Percentiles rank a stretch among this genome's conserved stretches.
Evolutionary conservation across 64 coral and sea anemone species (phyloP).

Genomic region (Montipora cactus): DNA sequence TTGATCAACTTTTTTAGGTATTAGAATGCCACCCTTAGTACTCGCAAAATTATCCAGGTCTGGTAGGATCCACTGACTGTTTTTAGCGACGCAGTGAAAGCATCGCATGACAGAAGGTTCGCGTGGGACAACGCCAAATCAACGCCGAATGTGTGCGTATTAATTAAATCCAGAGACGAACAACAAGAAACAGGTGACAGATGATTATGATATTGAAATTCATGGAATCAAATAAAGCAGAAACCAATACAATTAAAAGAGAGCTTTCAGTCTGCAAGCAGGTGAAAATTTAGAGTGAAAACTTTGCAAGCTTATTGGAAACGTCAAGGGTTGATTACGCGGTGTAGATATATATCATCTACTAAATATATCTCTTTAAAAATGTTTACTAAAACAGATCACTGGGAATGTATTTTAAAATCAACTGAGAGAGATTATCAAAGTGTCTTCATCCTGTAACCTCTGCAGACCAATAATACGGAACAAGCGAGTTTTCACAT

Average conservation of each 20-base stretch:
- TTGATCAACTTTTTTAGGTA: background rate
- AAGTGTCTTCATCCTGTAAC: too few relatives aligned
- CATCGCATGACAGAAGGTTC: background rate
- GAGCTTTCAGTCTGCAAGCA: background rate
- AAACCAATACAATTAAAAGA: background rate
- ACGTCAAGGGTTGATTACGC: background rate
- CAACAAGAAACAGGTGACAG: constrained; percentile 31
- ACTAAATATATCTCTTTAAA: background rate
- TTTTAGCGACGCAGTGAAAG: background rate
- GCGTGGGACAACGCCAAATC: background rate
- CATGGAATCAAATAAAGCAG: background rate
- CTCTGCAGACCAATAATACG: too few relatives aligned
- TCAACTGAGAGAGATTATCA: too few relatives aligned
- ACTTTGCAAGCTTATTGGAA: background rate
- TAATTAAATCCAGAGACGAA: constrained; percentile 8
- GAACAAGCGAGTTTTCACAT: too few relatives aligned
- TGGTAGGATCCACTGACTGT: background rate
- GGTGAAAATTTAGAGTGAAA: background rate
- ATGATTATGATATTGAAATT: background rate
- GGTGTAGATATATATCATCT: background rate
- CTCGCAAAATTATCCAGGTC: background rate
- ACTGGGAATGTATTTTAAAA: too few relatives aligned
- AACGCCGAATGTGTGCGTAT: background rate
- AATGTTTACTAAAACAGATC: too few relatives aligned
- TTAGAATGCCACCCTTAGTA: background rate